Percentiles rank a stretch among this genome's conserved stretches.
Conservation (phyloP, 2,113 vertebrate species). For the Gadus macrocephalus region DNA sequence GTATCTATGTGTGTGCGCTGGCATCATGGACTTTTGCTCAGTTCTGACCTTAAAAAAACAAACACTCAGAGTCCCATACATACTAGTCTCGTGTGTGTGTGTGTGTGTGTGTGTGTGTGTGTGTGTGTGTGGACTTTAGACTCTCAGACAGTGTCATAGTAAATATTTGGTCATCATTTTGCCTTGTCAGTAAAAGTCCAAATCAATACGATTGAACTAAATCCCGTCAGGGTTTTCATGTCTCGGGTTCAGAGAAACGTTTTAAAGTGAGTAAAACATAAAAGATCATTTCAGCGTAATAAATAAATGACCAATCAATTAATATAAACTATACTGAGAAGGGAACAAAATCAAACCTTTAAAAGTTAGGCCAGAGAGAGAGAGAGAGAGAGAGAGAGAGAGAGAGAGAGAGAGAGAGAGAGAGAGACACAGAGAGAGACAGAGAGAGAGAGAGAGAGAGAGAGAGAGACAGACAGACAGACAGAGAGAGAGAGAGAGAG, state of each 20-base stretch:
- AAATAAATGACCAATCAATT: too few species aligned
- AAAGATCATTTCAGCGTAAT: neutral
- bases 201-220: too few species aligned
- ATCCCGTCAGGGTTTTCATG: neutral
- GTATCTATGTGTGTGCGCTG: too few species aligned
- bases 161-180: conserved; percentile 9
- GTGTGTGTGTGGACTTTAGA: conserved; percentile 2
- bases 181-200: conserved; percentile 3
- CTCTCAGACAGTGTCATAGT: neutral
- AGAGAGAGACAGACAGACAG: neutral
- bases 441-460: neutral
- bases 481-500: neutral
- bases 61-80: neutral
- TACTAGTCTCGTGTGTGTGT: neutral
- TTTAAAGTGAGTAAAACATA: neutral
- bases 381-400: neutral
- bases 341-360: too few species aligned
- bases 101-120: neutral
- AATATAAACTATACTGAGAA: too few species aligned
- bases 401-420: neutral
- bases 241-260: neutral
- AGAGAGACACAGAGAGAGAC: neutral
- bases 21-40: too few species aligned
- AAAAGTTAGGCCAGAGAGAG: conserved; percentile 1
- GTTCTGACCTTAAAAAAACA: neutral